Evolutionary conservation across 1,140 invertebrate genomes (phyloP), one percentile per base, ranked within the genome.

Genomic region (Ptiloglossa arizonensis): DNA sequence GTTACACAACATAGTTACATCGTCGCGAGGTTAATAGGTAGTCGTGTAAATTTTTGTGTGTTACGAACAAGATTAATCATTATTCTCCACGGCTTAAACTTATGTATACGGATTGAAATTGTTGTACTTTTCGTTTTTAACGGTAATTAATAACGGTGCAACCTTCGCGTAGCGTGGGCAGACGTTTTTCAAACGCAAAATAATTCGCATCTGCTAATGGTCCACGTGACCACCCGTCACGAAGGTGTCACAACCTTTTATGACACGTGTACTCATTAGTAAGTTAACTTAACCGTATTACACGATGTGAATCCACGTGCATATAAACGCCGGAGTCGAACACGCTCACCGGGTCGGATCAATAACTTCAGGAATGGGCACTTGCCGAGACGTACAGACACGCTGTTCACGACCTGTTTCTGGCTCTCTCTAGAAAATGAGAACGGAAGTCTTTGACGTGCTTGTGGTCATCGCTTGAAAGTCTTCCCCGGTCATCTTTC

Each of bases 321-420:
- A 81, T 63, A 63, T 76, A 77, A 86, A 86, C 62, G 68, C 48
- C 15, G 52, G 74, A 79, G 68, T 82, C 76, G 71, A 85, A 87
- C 82, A 87, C 79, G 79, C 86, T 84, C 79, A 71, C 56, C 82
- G 32, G 57, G 76, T 78, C 73, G 79, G 86, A 87, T 87, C 86
- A 86, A 87, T 87, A 87, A 82, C 79, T 78, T 70, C 69, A 68
- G 81, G 73, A 83, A 87, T 81, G 81, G 57, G 79, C 71, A 81
- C 48, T 86, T 79, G 69, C 72, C 63, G 81, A 71, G 60, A 83
- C 60, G 70, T 62, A 69, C 38, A 70, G 72, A 52, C 66, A 68
- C 73, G 38, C 44, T 41, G 67, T 68, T 24, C 48, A 44, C 64
- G 79, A 79, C 68, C 71, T 32, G 78, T 81, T 83, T 73, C 79